Evolutionary conservation across 2,888 invertebrate genomes (phyloP), one percentile per base, ranked within the genome.

Genomic region (Patella pellucida): DNA sequence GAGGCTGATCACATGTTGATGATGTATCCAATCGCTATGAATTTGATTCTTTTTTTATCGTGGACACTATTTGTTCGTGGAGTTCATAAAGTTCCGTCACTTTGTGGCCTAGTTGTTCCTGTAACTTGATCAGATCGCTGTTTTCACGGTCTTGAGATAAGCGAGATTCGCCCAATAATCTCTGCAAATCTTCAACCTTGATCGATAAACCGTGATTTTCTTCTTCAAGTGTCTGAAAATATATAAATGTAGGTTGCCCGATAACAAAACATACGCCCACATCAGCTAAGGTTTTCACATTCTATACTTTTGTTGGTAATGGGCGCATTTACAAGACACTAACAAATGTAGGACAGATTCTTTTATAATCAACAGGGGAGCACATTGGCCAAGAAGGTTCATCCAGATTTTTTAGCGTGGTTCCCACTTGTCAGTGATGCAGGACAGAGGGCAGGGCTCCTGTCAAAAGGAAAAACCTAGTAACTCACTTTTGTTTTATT

Each of bases 71-170:
- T 76, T 86, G 87, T 81, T 88, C 87, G 68, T 88, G 87, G 72
- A 87, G 82, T 75, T 87, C 87, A 68, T 85, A 87, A 62, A 90
- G 80, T 78, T 90, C 90, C 31, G 85, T 85, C 68, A 90, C 85
- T 80, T 88, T 89, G 75, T 79, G 83, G 74, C 88, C 86, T 68
- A 90, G 76, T 27, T 85, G 83, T 71, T 87, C 85, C 74, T 90
- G 88, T 69, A 90, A 77, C 15, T 78, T 78, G 9, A 87, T 77
- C 19, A 90, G 74, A 68, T 89, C 87, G 14, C 85, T 80, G 68
- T 81, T 82, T 50, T 89, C 87, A 50, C 83, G 82, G 56, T 86
- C 86, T 52, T 83, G 83, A n/a, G 79, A 78, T 50, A 79, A 72
- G 52, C 79, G 76, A 52, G 83, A 73, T 23, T 87, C 84, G 52